Conservation (phyloP, 2,888 invertebrate species). For the Ichneumoninae sp. region DNA sequence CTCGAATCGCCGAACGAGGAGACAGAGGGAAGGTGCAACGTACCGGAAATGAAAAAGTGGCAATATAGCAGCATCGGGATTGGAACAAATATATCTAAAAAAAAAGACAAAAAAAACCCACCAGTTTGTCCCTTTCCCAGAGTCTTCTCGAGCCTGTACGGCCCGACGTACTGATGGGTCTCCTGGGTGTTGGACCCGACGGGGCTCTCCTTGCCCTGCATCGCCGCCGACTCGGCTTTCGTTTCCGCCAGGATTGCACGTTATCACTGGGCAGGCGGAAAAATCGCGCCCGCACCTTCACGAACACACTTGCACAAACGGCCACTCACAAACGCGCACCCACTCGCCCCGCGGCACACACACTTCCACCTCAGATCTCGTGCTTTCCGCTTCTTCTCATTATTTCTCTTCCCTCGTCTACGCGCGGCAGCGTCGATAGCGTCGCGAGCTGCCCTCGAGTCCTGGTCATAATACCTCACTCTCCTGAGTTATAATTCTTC, state of each 20-base stretch:
- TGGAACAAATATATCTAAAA: slow-evolving; percentile 6
- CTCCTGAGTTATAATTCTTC: not conserved
- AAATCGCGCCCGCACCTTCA: slow-evolving; percentile 59
- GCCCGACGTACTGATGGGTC: slow-evolving; percentile 98
- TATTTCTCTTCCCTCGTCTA: slow-evolving; percentile 59
- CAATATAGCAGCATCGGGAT: not conserved
- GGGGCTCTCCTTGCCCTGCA: slow-evolving; percentile 82
- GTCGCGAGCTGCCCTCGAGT: slow-evolving; percentile 42
- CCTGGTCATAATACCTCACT: slow-evolving; percentile 52
- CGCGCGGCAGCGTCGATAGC: slow-evolving; percentile 38
- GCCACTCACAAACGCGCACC: slow-evolving; percentile 11
- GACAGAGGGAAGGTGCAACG: not conserved
- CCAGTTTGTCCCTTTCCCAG: slow-evolving; percentile 99
- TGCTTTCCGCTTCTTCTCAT: slow-evolving; percentile 59
- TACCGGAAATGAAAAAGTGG: not conserved
- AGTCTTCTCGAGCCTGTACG: slow-evolving; percentile 99
- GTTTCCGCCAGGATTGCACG: slow-evolving; percentile 78
- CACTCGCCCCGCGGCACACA: not conserved
- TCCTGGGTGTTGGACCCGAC: slow-evolving; percentile 85
- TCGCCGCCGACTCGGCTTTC: slow-evolving; percentile 76
- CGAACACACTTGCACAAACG: slow-evolving; percentile 55
- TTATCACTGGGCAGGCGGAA: slow-evolving; percentile 64
- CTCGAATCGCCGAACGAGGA: not conserved
- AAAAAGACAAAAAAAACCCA: slow-evolving; percentile 84
- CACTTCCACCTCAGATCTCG: slow-evolving; percentile 58